Base-by-base conservation (phyloP, 2,888 invertebrate genomes). In the Heliconius hortense region DNA sequence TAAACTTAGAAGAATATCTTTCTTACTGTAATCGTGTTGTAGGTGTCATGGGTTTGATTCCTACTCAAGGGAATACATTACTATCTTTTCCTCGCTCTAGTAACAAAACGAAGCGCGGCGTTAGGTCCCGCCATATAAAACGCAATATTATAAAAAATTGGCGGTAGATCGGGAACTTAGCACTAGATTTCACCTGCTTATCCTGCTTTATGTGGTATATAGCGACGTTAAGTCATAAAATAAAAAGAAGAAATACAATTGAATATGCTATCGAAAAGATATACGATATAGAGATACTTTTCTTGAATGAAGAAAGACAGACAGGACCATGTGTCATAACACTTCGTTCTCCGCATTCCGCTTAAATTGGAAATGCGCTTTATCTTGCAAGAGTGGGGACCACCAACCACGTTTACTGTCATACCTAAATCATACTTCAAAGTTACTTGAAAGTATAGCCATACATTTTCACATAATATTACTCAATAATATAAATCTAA, bases 401-500 rank as follows among this genome's bases (percentile, higher is more conserved):
- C 56, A n/a, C 56, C 4, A 21, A 24, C 24, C 26, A 15, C 15
- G 1, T 15, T 0, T 26, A 60, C 26, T 26, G 26, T 15, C 24
- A 59, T 10, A 31, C 10, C 21, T 63, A 28, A 63, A 31, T 31
- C 62, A 63, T 63, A 28, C 4, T 28, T 66, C 43, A 66, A 43
- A 66, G 39, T 56, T 56, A 31, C n/a, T 68, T 31, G 8, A 13
- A 53, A 53, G 7, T n/a, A 39, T 21, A 35, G n/a, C 13, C 13
- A 59, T 24, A 35, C 18, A 68, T 56, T 66, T 67, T 76, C 64
- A 31, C 10, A 28, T 31, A 48, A 48, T 48, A 15, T 24, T 24
- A 48, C 68, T 11, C 15, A 35, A 74, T 69, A 74, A 67, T 75
- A 71, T 74, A 72, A 77, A 75, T 73, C 35, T 66, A 59, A 26